phyloP scores from a whole-genome alignment of 1,140 invertebrate genomes.

The Antheraea mylitta region DNA sequence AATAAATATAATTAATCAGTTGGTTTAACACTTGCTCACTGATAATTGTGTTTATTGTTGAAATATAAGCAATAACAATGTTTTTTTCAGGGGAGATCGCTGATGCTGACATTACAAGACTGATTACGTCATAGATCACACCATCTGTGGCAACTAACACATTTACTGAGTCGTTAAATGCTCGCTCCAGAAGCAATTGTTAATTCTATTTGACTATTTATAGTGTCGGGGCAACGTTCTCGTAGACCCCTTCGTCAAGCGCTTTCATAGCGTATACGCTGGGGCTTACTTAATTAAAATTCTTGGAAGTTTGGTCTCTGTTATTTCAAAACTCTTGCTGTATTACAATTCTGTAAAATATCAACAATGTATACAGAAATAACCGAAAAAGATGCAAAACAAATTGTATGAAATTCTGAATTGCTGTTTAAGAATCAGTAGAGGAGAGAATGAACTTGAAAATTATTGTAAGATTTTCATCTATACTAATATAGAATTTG shows the following conservation, averaged over 20 bases:
- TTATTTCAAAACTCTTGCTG: neutral
- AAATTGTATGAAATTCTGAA: too few relatives aligned
- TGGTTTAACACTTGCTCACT: too few relatives aligned
- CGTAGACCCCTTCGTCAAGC: neutral
- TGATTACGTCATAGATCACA: neutral
- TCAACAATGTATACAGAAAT: too few relatives aligned
- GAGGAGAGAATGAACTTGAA: too few relatives aligned
- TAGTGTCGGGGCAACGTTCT: constrained; percentile 8
- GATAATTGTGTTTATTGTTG: too few relatives aligned
- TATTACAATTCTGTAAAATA: neutral
- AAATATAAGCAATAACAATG: neutral
- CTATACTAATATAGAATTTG: too few relatives aligned
- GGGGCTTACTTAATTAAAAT: neutral
- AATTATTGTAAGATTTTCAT: too few relatives aligned
- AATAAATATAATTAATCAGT: too few relatives aligned
- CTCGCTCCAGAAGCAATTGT: neutral
- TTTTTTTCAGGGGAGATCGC: neutral
- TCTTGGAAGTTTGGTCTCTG: neutral
- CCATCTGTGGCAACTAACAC: neutral
- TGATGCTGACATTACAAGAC: neutral
- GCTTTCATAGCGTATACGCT: neutral
- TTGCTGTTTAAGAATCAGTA: too few relatives aligned
- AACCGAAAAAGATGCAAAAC: too few relatives aligned
- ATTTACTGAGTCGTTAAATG: neutral
- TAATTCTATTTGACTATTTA: constrained; percentile 5